A percentile compares a stretch with the other conserved stretches of the same genome.
Evolutionary conservation across 2,113 vertebrate genomes (phyloP).

Genomic region (Emberiza fucata): DNA sequence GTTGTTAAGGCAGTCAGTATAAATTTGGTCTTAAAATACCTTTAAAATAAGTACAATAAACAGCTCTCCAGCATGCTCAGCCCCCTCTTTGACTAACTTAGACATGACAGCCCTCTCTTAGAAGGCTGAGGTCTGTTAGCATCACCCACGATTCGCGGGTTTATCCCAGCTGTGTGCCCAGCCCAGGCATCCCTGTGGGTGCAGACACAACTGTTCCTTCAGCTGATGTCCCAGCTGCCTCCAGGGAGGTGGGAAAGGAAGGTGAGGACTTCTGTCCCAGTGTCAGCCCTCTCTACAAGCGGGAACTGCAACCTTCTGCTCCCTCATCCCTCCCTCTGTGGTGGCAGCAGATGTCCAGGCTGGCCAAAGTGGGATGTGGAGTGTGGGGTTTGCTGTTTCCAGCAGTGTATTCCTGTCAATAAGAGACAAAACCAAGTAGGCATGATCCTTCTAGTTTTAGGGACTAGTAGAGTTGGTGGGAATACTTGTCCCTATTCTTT

Average conservation of each 20-base stretch:
- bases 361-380: neutral
- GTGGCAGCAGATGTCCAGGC: neutral
- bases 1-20: neutral
- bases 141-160: accelerated
- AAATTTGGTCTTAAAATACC: neutral
- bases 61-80: neutral
- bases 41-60: neutral
- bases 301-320: neutral
- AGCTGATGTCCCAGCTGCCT: neutral
- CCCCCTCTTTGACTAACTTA: neutral
- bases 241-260: neutral
- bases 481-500: neutral
- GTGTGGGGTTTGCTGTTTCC: neutral
- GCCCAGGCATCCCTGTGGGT: neutral
- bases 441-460: neutral
- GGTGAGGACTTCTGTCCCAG: neutral
- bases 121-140: neutral
- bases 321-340: neutral
- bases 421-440: neutral
- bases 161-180: neutral
- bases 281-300: neutral
- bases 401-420: neutral
- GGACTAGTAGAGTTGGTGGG: neutral
- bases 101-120: neutral
- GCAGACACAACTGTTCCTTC: neutral